phyloP scores from a whole-genome alignment of 2,888 invertebrate genomes.

The Scaptomyza reducta region DNA sequence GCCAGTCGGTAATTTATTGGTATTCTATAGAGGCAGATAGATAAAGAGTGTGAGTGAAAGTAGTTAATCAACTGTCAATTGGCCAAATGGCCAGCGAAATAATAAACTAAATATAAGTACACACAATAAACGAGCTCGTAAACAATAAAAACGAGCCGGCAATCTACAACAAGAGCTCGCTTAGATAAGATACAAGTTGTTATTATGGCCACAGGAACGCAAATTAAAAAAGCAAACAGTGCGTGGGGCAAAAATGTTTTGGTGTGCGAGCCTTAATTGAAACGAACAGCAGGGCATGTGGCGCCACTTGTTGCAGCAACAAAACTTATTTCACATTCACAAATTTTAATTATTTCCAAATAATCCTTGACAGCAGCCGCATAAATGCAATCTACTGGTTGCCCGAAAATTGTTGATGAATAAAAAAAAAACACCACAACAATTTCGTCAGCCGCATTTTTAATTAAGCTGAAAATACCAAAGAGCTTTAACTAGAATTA shows the following conservation, averaged over 20 bases:
- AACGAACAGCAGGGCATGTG: background rate
- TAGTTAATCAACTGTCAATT: constrained; percentile 58
- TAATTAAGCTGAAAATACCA: constrained; percentile 16
- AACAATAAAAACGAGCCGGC: constrained; percentile 53
- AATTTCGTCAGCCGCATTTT: constrained; percentile 2
- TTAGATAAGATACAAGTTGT: constrained; percentile 60
- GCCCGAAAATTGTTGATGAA: constrained; percentile 3
- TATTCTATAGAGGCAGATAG: constrained; percentile 36
- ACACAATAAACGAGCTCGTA: constrained; percentile 60
- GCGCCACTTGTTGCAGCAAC: constrained; percentile 12
- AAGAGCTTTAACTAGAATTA: background rate
- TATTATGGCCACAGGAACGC: constrained; percentile 6
- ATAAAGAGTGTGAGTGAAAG: constrained; percentile 3
- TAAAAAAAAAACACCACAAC: background rate
- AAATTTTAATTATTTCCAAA: background rate
- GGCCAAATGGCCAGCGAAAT: constrained; percentile 28
- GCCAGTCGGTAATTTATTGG: constrained; percentile 55
- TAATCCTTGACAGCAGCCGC: background rate
- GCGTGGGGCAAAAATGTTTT: background rate
- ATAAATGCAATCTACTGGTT: background rate
- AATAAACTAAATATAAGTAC: constrained; percentile 6
- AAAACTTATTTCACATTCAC: background rate
- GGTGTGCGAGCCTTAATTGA: constrained; percentile 3
- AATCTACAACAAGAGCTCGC: constrained; percentile 43
- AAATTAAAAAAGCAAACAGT: constrained; percentile 10